Evolutionary conservation across 2,888 invertebrate genomes (phyloP).

Genomic region (Myopa testacea): DNA sequence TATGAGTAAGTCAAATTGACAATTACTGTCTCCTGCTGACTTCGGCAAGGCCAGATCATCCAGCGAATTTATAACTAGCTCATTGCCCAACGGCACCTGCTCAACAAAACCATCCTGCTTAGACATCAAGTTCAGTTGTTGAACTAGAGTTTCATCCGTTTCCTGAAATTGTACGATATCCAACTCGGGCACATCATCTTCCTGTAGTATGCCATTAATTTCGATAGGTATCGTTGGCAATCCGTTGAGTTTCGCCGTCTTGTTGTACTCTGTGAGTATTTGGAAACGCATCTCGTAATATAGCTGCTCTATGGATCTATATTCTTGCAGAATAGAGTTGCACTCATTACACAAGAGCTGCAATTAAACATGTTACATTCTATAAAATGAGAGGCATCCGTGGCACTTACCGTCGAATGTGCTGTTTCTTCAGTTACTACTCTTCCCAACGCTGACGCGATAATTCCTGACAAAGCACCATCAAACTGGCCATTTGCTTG

Average conservation of each 20-base stretch:
- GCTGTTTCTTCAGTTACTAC: conserved; percentile 46
- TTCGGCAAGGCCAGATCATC: neutral
- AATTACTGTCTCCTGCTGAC: neutral
- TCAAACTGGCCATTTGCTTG: conserved; percentile 48
- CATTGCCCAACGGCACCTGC: neutral
- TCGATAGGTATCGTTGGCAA: conserved; percentile 38
- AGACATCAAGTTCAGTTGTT: neutral
- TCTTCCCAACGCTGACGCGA: conserved; percentile 44
- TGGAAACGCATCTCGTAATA: conserved; percentile 44
- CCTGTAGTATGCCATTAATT: conserved; percentile 44
- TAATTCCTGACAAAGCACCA: conserved; percentile 45
- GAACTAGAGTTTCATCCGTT: neutral
- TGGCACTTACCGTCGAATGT: conserved; percentile 48
- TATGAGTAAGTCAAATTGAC: neutral
- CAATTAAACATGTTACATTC: neutral
- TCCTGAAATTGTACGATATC: neutral
- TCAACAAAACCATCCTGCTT: neutral
- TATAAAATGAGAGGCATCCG: neutral
- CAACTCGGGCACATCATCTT: neutral
- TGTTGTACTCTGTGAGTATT: conserved; percentile 47
- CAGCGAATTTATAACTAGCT: neutral
- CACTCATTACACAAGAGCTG: conserved; percentile 54
- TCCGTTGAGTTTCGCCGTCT: conserved; percentile 33
- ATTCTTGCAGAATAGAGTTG: conserved; percentile 51
- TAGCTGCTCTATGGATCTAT: conserved; percentile 49